Evolutionary conservation across 2,797 vertebrate genomes (phyloP), one percentile per base, ranked within the genome.

Genomic region (Sorex maritimensis): DNA sequence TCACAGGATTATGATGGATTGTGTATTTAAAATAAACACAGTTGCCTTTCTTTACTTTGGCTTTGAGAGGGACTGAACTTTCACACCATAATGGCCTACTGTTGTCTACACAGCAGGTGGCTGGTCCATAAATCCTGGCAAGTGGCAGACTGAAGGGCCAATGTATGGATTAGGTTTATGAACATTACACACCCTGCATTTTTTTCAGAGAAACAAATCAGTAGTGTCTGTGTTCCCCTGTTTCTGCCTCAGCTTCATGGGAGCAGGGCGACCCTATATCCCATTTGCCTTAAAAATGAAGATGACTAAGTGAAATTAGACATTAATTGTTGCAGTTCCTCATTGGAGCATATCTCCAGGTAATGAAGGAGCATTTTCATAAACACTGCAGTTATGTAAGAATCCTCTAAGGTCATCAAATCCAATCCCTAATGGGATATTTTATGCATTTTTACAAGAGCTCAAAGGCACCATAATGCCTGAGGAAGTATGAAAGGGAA

Each of bases 1-100:
- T 96, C 91, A 83, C 41, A n/a, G 69, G 61, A 68, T 89, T 96
- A 96, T 95, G 95, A 96, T 88, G 92, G 95, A 97, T 95, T 90
- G 90, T 69, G 89, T 83, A 95, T 95, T 97, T 96, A 96, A 95
- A 97, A 93, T 93, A 96, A 97, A 96, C 91, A 95, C 95, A 96
- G 92, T 96, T 95, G 92, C 94, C 94, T 94, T 96, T 91, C 92
- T 96, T 95, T 96, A 93, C 91, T 92, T 95, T 95, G 94, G 75
- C 92, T 92, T 67, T 55, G 75, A 93, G 86, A 94, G 77, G 44
- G 55, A 80, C 89, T 95, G 87, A 92, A 95, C 89, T 94, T 96
- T 68, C 89, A 79, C 87, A 89, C 79, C 74, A 91, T 93, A 96
- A 95, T 95, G 85, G 87, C 78, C 63, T 58, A 90, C 91, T 96